Conservation (phyloP, 64 coral and sea anemone genomes). For the Montipora sp. region DNA sequence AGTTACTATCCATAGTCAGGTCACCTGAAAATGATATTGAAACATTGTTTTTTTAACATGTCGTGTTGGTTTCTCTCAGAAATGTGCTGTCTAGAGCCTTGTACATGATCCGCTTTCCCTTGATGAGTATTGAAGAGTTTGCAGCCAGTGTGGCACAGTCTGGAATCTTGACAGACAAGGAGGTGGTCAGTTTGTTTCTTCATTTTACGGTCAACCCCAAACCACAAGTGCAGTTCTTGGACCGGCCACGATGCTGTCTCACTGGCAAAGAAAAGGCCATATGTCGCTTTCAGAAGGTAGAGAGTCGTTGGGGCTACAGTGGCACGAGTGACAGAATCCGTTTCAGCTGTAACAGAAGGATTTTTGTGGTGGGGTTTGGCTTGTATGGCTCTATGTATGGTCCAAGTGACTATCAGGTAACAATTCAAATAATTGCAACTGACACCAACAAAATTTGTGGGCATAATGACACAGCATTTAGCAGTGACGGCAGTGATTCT, state of each 20-base stretch:
- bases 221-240: conserved; percentile 82
- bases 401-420: conserved; percentile 94
- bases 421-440: conserved; percentile 82
- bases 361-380: conserved; percentile 97
- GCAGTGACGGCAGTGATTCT: conserved; percentile 83
- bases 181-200: conserved; percentile 90
- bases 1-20: no score
- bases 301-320: conserved; percentile 99
- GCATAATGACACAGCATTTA: conserved; percentile 97
- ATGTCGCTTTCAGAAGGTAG: conserved; percentile 89
- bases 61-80: conserved; percentile 51
- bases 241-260: conserved; percentile 91
- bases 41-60: not conserved
- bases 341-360: conserved; percentile 81
- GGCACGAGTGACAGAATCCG: conserved; percentile 98
- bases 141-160: conserved; percentile 82
- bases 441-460: conserved; percentile 89
- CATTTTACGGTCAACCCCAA: conserved; percentile 97
- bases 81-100: conserved; percentile 81
- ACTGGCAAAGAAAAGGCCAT: conserved; percentile 96
- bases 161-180: conserved; percentile 91
- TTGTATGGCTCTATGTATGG: conserved; percentile 97
- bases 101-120: conserved; percentile 93
- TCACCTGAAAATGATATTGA: no score
- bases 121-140: conserved; percentile 98